Conservation (phyloP, 2,797 vertebrate genomes). For the Odontamblyopus rebecca region DNA sequence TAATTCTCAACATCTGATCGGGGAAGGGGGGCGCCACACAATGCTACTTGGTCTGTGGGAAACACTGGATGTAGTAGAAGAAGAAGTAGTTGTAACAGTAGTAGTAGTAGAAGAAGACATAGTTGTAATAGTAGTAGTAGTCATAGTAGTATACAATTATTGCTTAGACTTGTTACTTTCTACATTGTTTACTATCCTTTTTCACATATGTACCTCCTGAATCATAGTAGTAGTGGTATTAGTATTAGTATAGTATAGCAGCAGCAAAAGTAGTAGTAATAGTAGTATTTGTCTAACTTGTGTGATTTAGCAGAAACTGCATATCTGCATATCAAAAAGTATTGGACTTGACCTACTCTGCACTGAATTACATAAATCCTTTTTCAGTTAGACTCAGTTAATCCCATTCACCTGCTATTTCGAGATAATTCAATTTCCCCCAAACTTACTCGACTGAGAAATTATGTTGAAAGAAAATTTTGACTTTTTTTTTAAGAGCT, state of each 20-base stretch:
- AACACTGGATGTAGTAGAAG: no score
- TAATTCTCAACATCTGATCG: no score
- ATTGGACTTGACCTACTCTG: neutral
- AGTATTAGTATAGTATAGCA: neutral
- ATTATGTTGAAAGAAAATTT: neutral
- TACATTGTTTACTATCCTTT: no score
- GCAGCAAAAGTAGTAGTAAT: neutral
- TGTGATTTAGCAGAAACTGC: neutral
- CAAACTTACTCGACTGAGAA: neutral
- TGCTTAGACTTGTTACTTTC: no score
- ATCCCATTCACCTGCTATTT: neutral
- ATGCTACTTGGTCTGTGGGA: no score
- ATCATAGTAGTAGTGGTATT: no score
- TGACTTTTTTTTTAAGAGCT: neutral
- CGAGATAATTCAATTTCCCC: constrained; percentile 17
- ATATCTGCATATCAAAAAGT: neutral
- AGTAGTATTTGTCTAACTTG: neutral
- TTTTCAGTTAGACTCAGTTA: neutral
- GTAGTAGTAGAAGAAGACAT: no score
- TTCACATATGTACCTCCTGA: no score
- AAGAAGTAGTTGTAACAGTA: no score
- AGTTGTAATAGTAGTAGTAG: no score
- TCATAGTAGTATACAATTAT: no score
- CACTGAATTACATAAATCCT: neutral
- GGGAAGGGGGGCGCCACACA: no score